Base-by-base conservation (phyloP, 2,797 vertebrate genomes). In the Leucoraja ocellata region DNA sequence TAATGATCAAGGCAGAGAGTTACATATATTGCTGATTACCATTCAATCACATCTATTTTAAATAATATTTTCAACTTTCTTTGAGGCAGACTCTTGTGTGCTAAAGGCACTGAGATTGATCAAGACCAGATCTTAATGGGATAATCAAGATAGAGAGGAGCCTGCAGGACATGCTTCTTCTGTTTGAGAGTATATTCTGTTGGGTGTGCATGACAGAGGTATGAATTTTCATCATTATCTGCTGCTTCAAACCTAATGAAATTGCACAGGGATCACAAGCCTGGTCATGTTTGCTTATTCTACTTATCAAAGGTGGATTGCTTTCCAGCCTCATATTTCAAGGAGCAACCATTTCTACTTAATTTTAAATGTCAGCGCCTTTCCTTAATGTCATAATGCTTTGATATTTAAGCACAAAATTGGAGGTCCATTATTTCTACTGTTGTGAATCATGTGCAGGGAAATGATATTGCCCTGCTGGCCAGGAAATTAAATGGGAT, bases 161-260 rank as follows among this genome's bases (percentile, higher is more conserved):
- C 14, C 90, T 92, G 65, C 65, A 74, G 36, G 88, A 39, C 68
- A 32, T 73, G 32, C 32, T 91, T 71, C 32, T 91, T 71, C 73
- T 68, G 71, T 92, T 91, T 58, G 46, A 74, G 32, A 92, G 16
- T 92, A 76, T 39, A 3, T 54, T 23, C 23, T 74, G 71, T 39
- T 92, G 73, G 68, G 36, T 92, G 16, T 92, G 68, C 90, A 74
- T 74, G 46, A 74, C 36, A 92, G 71, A 58, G 39, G 90, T 76
- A 76, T 74, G 68, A 74, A 76, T 92, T 92, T 76, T 58, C 71
- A 92, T 92, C 68, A 76, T 74, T 92, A 74, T 71, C 63, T 92
- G 39, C 71, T 92, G 90, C 90, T 21, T 92, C 73, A 74, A 92
- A 92, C 39, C 71, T 92, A 92, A 74, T 92, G 90, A 92, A 92